These are phyloP conservation scores for Zapornia atra DNA, from an alignment of 2,113 vertebrate genomes.

Conservation along the genomic window DNA sequence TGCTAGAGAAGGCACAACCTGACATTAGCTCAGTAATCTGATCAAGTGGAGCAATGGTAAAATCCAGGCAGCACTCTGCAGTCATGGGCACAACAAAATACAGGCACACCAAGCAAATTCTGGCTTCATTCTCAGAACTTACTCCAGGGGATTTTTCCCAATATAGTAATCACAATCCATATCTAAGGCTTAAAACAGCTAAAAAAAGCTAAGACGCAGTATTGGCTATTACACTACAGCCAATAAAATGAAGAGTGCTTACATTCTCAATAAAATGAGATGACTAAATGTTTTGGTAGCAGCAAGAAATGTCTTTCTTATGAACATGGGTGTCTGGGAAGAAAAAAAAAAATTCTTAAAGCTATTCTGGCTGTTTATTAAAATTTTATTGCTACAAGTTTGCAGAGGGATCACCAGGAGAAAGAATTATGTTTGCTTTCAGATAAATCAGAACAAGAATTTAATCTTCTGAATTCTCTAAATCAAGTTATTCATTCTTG, in stretches of 20 bases:
- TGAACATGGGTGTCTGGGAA: not conserved
- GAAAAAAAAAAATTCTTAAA: not conserved
- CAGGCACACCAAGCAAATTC: not conserved
- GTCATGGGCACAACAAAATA: not conserved
- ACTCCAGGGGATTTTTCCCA: not conserved
- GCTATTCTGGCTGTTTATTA: not conserved
- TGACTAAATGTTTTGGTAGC: not conserved
- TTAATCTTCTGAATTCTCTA: not conserved
- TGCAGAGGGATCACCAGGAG: not conserved
- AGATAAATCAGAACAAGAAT: not conserved
- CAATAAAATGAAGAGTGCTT: not conserved
- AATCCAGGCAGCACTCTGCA: not conserved
- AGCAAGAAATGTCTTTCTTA: not conserved
- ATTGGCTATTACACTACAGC: not conserved
- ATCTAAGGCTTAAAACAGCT: not conserved
- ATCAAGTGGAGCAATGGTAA: not conserved
- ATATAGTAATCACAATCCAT: not conserved
- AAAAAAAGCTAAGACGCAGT: not conserved
- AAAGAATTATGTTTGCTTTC: not conserved
- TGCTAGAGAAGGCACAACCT: not conserved
- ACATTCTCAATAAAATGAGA: not conserved
- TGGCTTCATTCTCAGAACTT: not conserved
- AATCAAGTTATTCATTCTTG: not conserved
- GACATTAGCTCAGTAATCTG: not conserved
- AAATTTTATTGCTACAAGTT: not conserved